A percentile compares a stretch with the other conserved stretches of the same genome.
phyloP scores from a whole-genome alignment of 2,797 vertebrate genomes.

The Ptychadena robeensis region DNA sequence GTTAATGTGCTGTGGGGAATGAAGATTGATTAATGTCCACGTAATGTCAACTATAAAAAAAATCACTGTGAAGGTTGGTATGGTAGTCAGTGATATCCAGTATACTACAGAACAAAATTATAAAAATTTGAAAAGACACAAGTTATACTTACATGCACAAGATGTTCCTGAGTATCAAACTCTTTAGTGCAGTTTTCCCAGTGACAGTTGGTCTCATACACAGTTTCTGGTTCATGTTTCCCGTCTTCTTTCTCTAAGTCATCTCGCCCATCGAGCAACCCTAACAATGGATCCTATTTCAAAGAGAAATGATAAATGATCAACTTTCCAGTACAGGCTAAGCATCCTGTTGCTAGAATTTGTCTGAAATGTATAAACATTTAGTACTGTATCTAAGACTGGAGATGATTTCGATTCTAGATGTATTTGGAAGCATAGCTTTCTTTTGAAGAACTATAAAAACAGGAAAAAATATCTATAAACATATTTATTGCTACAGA shows the following conservation, averaged over 20 bases:
- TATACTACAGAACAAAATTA: too few relatives aligned
- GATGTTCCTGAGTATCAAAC: constrained; percentile 96
- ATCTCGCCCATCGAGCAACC: constrained; percentile 88
- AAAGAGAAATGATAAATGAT: neutral
- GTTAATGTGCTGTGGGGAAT: constrained; percentile 88
- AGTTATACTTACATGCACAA: constrained; percentile 98
- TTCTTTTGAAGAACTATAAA: too few relatives aligned
- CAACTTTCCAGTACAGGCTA: neutral
- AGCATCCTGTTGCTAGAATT: neutral
- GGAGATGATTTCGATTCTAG: neutral
- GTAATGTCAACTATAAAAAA: too few relatives aligned
- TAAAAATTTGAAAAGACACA: too few relatives aligned
- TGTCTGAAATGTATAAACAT: neutral
- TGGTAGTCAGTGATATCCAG: too few relatives aligned
- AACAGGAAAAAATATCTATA: too few relatives aligned
- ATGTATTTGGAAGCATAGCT: neutral
- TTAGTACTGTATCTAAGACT: neutral
- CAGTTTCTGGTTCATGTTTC: constrained; percentile 87
- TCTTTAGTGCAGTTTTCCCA: constrained; percentile 97
- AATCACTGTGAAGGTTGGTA: too few relatives aligned
- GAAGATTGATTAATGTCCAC: too few relatives aligned
- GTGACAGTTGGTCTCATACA: constrained; percentile 96
- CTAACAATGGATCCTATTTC: constrained; percentile 87
- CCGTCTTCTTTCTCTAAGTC: constrained; percentile 94
- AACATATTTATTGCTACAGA: too few relatives aligned